These are phyloP conservation scores for Calameuta filiformis DNA, from an alignment of 2,888 invertebrate genomes.

Conservation along the genomic window DNA sequence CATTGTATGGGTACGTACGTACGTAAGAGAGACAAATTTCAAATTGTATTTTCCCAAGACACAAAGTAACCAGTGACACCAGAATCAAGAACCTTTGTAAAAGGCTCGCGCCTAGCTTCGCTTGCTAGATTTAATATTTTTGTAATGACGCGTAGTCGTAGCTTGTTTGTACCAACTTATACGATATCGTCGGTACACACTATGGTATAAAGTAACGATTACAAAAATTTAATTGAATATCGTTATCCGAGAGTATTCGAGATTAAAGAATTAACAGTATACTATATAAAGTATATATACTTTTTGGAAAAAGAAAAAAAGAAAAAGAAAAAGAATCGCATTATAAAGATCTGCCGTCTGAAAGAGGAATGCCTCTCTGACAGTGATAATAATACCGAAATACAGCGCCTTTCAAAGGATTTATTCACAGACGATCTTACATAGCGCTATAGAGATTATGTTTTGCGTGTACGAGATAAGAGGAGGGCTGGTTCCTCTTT, in stretches of 20 bases:
- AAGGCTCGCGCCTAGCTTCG: constrained; percentile 53
- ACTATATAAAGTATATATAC: background rate
- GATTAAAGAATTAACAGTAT: background rate
- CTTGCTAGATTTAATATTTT: constrained; percentile 67
- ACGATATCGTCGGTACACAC: background rate
- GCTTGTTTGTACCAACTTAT: constrained; percentile 54
- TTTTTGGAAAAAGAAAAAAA: background rate
- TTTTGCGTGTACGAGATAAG: no score
- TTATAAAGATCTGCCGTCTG: background rate
- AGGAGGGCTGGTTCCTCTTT: no score
- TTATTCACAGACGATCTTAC: background rate
- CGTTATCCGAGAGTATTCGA: background rate
- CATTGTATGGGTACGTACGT: constrained; percentile 22
- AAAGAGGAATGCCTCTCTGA: background rate
- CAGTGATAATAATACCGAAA: background rate
- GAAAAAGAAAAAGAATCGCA: background rate
- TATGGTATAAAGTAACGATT: background rate
- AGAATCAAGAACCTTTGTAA: constrained; percentile 23
- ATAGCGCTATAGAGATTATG: no score
- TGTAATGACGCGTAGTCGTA: constrained; percentile 62
- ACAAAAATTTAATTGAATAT: background rate
- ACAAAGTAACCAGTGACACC: constrained; percentile 19
- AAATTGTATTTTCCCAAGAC: constrained; percentile 41
- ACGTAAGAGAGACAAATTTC: background rate
- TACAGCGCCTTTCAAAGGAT: background rate